A percentile compares a stretch with the other conserved stretches of the same genome.
Conservation (phyloP, 2,113 vertebrate genomes). For the Gobius niger region DNA sequence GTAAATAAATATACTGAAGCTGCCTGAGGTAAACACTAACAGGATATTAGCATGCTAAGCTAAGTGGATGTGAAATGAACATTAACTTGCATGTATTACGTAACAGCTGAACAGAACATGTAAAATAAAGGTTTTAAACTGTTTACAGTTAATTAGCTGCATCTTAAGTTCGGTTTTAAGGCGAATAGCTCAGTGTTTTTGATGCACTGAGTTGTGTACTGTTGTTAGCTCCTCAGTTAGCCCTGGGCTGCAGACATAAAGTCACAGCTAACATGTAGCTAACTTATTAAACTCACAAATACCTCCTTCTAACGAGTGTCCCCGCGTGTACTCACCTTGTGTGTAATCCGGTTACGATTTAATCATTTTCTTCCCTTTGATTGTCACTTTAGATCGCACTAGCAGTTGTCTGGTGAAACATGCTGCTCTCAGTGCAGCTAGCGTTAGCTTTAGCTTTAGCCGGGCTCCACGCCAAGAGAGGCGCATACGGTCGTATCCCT, state of each 20-base stretch:
- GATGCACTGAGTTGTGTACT: not conserved
- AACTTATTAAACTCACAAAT: not conserved
- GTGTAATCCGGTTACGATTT: not conserved
- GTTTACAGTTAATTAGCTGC: not conserved
- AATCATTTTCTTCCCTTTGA: not conserved
- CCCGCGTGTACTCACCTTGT: not conserved
- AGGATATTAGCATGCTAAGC: not conserved
- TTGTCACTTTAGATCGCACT: not conserved
- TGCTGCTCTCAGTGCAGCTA: not conserved
- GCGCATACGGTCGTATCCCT: not conserved
- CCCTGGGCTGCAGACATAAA: not conserved
- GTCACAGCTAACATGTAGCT: not conserved
- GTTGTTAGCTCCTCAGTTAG: slow-evolving; percentile 4
- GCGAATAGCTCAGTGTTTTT: not conserved
- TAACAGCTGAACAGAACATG: not conserved
- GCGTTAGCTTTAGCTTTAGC: not conserved
- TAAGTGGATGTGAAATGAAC: not conserved
- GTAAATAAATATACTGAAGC: not conserved
- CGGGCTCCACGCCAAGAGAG: not conserved
- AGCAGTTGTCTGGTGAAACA: not conserved
- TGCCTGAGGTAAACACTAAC: too few species aligned
- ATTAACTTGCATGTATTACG: not conserved
- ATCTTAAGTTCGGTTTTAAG: not conserved
- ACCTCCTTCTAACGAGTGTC: not conserved
- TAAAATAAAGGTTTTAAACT: not conserved